These are phyloP conservation scores for Eupithecia subumbrata DNA, from an alignment of 2,888 invertebrate species.

Conservation along the genomic window DNA sequence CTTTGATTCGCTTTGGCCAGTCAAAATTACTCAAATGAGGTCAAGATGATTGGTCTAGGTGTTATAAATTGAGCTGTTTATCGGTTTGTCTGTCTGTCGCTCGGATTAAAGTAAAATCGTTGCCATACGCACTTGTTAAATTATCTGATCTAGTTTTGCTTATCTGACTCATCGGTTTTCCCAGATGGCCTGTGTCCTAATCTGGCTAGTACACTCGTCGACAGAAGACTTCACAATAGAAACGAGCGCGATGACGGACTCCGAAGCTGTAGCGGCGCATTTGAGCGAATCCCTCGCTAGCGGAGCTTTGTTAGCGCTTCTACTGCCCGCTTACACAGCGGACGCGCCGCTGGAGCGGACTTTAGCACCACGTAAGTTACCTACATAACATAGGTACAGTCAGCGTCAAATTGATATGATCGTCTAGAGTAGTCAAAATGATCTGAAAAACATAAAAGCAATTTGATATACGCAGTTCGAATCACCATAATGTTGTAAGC, in stretches of 20 bases:
- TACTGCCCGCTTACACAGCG: constrained; percentile 88
- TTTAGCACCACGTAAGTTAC: constrained; percentile 66
- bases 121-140: neutral
- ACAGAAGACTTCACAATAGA: constrained; percentile 78
- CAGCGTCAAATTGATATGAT: too few species aligned
- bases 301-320: constrained; percentile 86
- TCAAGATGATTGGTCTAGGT: neutral
- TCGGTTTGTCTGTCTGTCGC: too few species aligned
- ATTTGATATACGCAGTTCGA: too few species aligned
- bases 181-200: constrained; percentile 90
- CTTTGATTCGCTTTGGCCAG: neutral
- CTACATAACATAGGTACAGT: too few species aligned
- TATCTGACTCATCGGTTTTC: neutral
- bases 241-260: constrained; percentile 77
- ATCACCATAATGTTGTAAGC: too few species aligned
- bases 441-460: too few species aligned
- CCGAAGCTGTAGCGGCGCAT: constrained; percentile 84
- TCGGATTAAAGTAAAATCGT: too few species aligned
- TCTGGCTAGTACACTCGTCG: constrained; percentile 87
- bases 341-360: constrained; percentile 87
- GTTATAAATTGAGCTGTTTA: too few species aligned
- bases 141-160: neutral
- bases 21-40: neutral
- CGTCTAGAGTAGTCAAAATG: too few species aligned
- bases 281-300: constrained; percentile 86